Base-by-base conservation (phyloP, 2,888 invertebrate species). In the Tricholauxania praeusta region DNA sequence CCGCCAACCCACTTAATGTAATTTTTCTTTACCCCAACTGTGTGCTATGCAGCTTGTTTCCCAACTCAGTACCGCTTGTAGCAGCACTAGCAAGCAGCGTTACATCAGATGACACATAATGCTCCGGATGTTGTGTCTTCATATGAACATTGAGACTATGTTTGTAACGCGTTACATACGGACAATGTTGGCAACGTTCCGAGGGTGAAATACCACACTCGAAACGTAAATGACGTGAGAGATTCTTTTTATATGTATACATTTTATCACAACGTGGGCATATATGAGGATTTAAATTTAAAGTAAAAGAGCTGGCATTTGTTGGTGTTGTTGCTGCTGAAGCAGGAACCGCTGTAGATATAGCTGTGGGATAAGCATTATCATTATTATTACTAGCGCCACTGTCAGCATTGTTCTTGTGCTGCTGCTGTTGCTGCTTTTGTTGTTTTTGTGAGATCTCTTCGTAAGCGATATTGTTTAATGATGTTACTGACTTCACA, bases 201-300 rank as follows among this genome's bases (percentile, higher is more conserved):
- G 89, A 88, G 1, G 91, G 90, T 75, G 88, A 88, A 72, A 89
- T 89, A 70, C 91, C 90, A 78, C 91, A 91, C 79, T 91, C 90
- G 78, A 89, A 89, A 73, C 89, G 88, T 77, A 90, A 79, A 79
- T 91, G 91, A 15, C 90, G 88, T 74, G 88, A 88, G 78, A 91
- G 86, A 79, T 91, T 90, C 78, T 90, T 89, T 75, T 90, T 88
- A 84, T 90, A 90, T 60, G 89, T 89, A 81, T 91, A 91, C 57
- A 85, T 85, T 79, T 90, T 91, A 59, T 88, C 87, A 80, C 91
- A 91, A n/a, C 87, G 88, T 1, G 89, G 88, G 79, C 91, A 91
- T 49, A 88, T 83, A 73, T 87, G 87, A 1, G 78, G 76, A 10
- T 57, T 53, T 28, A 52, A 14, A 28, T 51, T 68, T 10, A 66